phyloP scores from a whole-genome alignment of 1,140 invertebrate genomes.

The Leptoteleia sp. region DNA sequence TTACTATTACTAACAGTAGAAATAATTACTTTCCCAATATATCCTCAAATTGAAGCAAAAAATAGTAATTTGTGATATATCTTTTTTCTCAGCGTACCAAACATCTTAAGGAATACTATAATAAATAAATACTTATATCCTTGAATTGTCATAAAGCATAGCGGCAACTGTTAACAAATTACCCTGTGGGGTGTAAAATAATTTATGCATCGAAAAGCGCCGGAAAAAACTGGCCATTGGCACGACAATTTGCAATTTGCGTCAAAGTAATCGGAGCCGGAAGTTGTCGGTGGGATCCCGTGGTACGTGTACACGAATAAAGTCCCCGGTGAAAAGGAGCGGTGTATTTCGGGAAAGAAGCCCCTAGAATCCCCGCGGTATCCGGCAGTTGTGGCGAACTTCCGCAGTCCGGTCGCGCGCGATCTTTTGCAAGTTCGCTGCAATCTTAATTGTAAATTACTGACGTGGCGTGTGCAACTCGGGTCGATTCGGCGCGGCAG shows the following conservation, averaged over 20 bases:
- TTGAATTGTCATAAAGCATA: no score
- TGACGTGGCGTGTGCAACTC: conserved; percentile 42
- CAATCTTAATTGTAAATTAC: conserved; percentile 68
- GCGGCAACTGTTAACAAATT: background rate
- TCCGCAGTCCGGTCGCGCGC: conserved; percentile 10
- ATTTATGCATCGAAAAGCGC: no score
- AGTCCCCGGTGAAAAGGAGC: background rate
- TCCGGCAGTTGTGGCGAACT: conserved; percentile 31
- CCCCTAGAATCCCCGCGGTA: conserved; percentile 2
- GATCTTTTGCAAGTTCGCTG: conserved; percentile 42
- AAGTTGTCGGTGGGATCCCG: conserved; percentile 1
- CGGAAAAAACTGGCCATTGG: background rate
- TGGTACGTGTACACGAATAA: conserved; percentile 4
- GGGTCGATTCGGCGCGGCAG: conserved; percentile 60
- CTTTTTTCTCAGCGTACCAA: no score
- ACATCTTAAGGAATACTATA: no score
- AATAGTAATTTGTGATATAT: no score
- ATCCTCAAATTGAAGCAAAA: no score
- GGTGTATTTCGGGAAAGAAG: conserved; percentile 8
- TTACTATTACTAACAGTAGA: no score
- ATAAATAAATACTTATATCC: no score
- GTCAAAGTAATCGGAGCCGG: conserved; percentile 4
- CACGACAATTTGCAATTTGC: conserved; percentile 5
- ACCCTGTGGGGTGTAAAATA: background rate
- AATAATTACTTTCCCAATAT: no score